Conservation (phyloP, 2,888 invertebrate genomes). For the Drosophila hamatofila region DNA sequence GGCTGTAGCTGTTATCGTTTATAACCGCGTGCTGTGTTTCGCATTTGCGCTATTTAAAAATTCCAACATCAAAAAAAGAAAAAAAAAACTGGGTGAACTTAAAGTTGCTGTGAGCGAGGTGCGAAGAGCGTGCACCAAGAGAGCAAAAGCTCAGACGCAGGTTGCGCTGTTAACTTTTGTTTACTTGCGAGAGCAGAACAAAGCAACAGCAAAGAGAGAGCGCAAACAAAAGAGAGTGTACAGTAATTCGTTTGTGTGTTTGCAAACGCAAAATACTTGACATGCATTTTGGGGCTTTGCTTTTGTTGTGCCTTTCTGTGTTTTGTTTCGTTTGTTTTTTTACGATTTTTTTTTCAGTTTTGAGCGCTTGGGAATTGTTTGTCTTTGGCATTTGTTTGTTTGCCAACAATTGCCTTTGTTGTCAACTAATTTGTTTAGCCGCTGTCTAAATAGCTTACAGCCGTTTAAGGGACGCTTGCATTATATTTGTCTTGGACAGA, state of each 20-base stretch:
- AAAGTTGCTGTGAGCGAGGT: slow-evolving; percentile 28
- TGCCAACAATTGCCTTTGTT: slow-evolving; percentile 63
- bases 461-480: slow-evolving; percentile 32
- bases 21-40: slow-evolving; percentile 68
- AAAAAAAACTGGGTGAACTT: slow-evolving; percentile 75
- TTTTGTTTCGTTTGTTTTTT: slow-evolving; percentile 18
- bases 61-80: slow-evolving; percentile 14
- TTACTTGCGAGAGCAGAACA: slow-evolving; percentile 38
- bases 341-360: slow-evolving; percentile 18
- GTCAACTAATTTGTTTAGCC: slow-evolving; percentile 72
- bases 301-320: slow-evolving; percentile 18
- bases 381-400: slow-evolving; percentile 66
- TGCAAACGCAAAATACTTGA: slow-evolving; percentile 56
- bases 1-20: slow-evolving; percentile 36
- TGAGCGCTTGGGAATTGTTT: slow-evolving; percentile 56
- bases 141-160: slow-evolving; percentile 36
- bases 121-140: slow-evolving; percentile 22
- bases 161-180: slow-evolving; percentile 49
- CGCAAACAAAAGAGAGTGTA: slow-evolving; percentile 27
- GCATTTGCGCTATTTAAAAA: slow-evolving; percentile 56
- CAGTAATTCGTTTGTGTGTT: slow-evolving; percentile 37
- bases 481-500: slow-evolving; percentile 34
- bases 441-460: slow-evolving; percentile 57
- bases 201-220: background rate
- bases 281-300: slow-evolving; percentile 35